A percentile compares a stretch with the other conserved stretches of the same genome.
These are phyloP conservation scores for Dendrolimus pini DNA, from an alignment of 2,888 invertebrate genomes.

Conservation along the genomic window DNA sequence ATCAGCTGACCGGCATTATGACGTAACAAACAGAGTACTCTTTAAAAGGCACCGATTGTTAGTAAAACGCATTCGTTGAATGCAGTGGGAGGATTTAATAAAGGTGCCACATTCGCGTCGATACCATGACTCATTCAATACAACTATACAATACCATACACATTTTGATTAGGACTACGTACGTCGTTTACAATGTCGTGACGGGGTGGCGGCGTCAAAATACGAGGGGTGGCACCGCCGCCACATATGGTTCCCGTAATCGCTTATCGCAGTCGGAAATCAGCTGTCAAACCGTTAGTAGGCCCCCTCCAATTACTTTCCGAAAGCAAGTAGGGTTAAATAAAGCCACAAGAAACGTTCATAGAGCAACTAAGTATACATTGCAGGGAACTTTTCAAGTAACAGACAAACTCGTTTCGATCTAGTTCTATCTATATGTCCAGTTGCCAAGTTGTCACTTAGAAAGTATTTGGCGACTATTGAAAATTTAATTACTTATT, in stretches of 20 bases:
- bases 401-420: neutral
- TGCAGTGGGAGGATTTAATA: neutral
- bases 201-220: conserved; percentile 15
- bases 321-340: conserved; percentile 28
- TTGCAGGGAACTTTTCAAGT: neutral
- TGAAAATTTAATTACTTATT: too few relatives aligned
- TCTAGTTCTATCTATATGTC: neutral
- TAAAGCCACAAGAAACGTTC: conserved; percentile 2
- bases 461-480: too few relatives aligned
- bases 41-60: neutral
- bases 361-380: conserved; percentile 1
- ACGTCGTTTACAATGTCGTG: conserved; percentile 11
- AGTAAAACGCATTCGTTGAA: neutral
- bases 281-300: conserved; percentile 52
- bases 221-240: conserved; percentile 18
- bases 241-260: conserved; percentile 50
- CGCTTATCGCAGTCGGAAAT: conserved; percentile 58
- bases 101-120: neutral
- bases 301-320: conserved; percentile 30
- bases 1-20: neutral
- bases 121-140: neutral
- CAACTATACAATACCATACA: neutral
- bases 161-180: neutral
- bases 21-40: neutral
- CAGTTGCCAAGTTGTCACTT: too few relatives aligned